Percentiles rank a stretch among this genome's conserved stretches.
Evolutionary conservation across 2,113 vertebrate genomes (phyloP).

Genomic region (Cyphomyrus discorhynchus): DNA sequence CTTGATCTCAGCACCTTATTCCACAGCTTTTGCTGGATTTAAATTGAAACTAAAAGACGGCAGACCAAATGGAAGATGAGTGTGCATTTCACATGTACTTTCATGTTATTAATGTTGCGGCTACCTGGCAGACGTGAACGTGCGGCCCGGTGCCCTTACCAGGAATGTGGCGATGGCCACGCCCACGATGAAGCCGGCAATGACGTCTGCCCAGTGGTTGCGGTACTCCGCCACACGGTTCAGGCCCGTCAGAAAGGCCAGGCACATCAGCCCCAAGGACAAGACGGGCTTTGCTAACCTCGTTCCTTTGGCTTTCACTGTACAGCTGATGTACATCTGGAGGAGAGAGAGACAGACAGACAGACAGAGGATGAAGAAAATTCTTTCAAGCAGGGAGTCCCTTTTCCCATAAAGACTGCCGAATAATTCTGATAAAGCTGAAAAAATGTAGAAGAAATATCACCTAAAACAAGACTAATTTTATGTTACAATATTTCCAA

Average conservation of each 20-base stretch:
- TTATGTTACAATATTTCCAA: not conserved
- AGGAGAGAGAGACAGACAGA: slow-evolving; percentile 25
- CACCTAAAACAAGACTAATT: not conserved
- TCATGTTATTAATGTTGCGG: not conserved
- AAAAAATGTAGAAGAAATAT: not conserved
- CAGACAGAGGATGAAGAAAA: not conserved
- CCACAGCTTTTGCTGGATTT: not conserved
- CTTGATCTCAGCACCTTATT: not conserved
- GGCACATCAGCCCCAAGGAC: slow-evolving; percentile 83
- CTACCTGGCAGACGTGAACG: not conserved
- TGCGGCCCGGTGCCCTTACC: slow-evolving; percentile 64
- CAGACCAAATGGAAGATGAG: not conserved
- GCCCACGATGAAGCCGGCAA: slow-evolving; percentile 90
- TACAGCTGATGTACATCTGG: slow-evolving; percentile 95
- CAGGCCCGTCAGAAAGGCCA: slow-evolving; percentile 92
- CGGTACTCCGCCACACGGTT: slow-evolving; percentile 97
- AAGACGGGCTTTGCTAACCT: slow-evolving; percentile 89
- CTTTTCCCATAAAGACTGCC: not conserved
- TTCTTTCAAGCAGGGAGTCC: not conserved
- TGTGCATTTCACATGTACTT: not conserved
- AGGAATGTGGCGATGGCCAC: slow-evolving; percentile 88
- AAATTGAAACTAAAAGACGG: not conserved
- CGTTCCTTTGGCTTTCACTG: slow-evolving; percentile 87
- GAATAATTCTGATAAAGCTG: not conserved
- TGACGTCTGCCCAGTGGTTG: slow-evolving; percentile 97